Conservation (phyloP, 2,888 invertebrate species). For the Agrotis puta region DNA sequence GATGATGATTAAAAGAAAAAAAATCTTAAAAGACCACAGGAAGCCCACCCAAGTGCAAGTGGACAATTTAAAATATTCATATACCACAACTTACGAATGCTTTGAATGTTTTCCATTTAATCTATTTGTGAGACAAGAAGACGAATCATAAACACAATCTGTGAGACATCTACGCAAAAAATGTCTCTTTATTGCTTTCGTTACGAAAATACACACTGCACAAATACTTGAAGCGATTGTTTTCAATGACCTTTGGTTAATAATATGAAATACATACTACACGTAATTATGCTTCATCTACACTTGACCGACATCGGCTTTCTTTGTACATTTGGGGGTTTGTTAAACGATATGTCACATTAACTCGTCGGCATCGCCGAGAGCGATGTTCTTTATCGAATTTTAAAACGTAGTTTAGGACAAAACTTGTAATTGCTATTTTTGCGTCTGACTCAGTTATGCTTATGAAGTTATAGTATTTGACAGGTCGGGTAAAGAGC, state of each 20-base stretch:
- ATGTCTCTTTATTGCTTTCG: constrained; percentile 50
- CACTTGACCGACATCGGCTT: constrained; percentile 29
- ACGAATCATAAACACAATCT: constrained; percentile 53
- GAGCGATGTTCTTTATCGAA: constrained; percentile 4
- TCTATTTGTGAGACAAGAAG: constrained; percentile 44
- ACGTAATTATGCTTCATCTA: constrained; percentile 26
- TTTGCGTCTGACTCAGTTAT: constrained; percentile 34
- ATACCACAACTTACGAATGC: constrained; percentile 18
- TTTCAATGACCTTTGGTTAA: constrained; percentile 41
- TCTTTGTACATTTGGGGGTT: constrained; percentile 19
- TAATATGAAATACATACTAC: constrained; percentile 20
- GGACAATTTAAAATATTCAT: constrained; percentile 36
- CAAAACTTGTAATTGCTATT: constrained; percentile 36
- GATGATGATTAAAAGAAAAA: constrained; percentile 23
- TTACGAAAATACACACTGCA: constrained; percentile 52
- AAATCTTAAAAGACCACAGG: constrained; percentile 23
- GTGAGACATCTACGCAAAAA: constrained; percentile 46
- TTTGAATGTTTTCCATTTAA: constrained; percentile 33
- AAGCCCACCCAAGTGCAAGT: constrained; percentile 32
- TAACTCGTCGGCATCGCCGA: background rate
- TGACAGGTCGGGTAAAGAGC: constrained; percentile 31
- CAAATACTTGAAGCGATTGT: constrained; percentile 36
- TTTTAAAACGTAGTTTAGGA: constrained; percentile 22
- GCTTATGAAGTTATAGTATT: constrained; percentile 29
- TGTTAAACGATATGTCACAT: constrained; percentile 28